Evolutionary conservation across 2,797 vertebrate species (phyloP).

Genomic region (Hybognathus amarus): DNA sequence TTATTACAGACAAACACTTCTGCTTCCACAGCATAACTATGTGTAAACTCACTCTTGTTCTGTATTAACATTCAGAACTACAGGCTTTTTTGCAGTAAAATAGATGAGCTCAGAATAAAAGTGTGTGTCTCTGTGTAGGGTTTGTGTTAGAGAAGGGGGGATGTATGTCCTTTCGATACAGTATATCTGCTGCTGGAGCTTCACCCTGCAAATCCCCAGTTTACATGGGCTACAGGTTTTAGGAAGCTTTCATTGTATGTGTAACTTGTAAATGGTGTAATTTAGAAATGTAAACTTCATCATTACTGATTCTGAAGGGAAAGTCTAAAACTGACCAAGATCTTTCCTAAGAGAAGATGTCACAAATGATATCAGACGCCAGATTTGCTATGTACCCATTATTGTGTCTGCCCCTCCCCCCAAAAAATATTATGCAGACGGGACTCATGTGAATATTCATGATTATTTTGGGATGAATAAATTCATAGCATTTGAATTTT

Average conservation of each 20-base stretch:
- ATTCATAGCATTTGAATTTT: conserved; percentile 44
- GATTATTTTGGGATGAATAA: conserved; percentile 54
- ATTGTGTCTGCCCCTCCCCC: conserved; percentile 50
- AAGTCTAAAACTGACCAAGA: conserved; percentile 9
- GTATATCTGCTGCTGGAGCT: conserved; percentile 53
- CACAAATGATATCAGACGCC: conserved; percentile 28
- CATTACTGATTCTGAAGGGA: neutral
- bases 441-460: conserved; percentile 61
- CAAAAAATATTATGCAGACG: conserved; percentile 37
- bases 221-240: conserved; percentile 49
- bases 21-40: conserved; percentile 12
- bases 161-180: conserved; percentile 51
- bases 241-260: conserved; percentile 25
- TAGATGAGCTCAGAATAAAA: neutral
- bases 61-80: conserved; percentile 3
- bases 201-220: conserved; percentile 40
- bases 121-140: neutral
- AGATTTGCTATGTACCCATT: conserved; percentile 50
- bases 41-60: conserved; percentile 17
- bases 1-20: conserved; percentile 38
- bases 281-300: conserved; percentile 10
- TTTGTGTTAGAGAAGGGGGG: conserved; percentile 15
- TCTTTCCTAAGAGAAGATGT: neutral
- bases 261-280: neutral
- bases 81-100: conserved; percentile 17